Evolutionary conservation across 2,797 vertebrate species (phyloP).

Genomic region (Clarias pachynema): DNA sequence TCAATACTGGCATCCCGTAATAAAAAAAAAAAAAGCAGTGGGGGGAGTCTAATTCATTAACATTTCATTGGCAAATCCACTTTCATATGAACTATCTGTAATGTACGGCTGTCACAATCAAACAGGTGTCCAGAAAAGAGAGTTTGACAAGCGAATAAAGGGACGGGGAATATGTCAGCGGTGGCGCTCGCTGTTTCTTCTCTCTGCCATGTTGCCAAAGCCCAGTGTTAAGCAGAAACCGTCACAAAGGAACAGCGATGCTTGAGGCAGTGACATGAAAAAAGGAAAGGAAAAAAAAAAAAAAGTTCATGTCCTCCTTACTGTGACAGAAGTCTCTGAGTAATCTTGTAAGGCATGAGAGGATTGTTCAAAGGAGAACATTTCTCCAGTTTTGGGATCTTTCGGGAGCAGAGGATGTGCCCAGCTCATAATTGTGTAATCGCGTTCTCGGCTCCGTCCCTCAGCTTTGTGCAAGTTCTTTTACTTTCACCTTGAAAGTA

Average conservation of each 20-base stretch:
- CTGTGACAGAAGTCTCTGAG: constrained; percentile 71
- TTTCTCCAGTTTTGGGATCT: constrained; percentile 71
- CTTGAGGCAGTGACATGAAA: constrained; percentile 67
- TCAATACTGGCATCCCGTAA: constrained; percentile 92
- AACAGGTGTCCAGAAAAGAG: constrained; percentile 86
- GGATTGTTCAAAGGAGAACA: constrained; percentile 75
- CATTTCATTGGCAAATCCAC: constrained; percentile 90
- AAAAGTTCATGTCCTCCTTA: constrained; percentile 66
- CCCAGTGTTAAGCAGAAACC: constrained; percentile 71
- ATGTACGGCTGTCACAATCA: constrained; percentile 91
- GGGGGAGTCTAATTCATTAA: constrained; percentile 91
- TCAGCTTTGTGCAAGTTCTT: constrained; percentile 56
- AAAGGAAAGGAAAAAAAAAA: constrained; percentile 57
- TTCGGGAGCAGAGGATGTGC: constrained; percentile 58
- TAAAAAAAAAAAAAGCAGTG: constrained; percentile 76
- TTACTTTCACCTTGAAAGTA: constrained; percentile 67
- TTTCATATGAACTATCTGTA: constrained; percentile 92
- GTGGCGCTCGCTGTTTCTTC: constrained; percentile 77
- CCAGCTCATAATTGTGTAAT: constrained; percentile 79
- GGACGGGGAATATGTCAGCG: constrained; percentile 79
- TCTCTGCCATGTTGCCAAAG: constrained; percentile 76
- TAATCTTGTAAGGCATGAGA: constrained; percentile 69
- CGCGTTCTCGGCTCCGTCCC: constrained; percentile 63
- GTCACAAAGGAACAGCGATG: constrained; percentile 68
- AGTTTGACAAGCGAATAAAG: constrained; percentile 77